Base-by-base conservation (phyloP, 2,888 invertebrate genomes). In the Nymphalis urticae region DNA sequence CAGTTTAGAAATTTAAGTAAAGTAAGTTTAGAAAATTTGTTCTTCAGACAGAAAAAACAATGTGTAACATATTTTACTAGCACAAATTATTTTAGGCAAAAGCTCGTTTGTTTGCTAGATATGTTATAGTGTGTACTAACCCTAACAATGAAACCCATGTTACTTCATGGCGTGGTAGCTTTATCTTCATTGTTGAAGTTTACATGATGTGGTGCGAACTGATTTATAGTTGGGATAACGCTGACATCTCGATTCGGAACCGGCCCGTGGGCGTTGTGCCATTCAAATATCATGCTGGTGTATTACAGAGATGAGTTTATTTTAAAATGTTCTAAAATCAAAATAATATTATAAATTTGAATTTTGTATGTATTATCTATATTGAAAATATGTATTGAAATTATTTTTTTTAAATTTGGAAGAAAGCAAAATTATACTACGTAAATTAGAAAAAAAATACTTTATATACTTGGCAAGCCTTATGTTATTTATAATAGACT, bases 201-300 rank as follows among this genome's bases (percentile, higher is more conserved):
- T 76, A 81, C 84, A 80, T 80, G 83, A 82, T 84, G 80, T 82
- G 79, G 80, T 81, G 82, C 83, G 83, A 84, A 80, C 75, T 83
- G 85, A 87, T 86, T 86, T 86, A 87, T 81, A 78, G 72, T 69
- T 71, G 69, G 82, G 85, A 85, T 84, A 83, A 80, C 81, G 80
- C 80, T 80, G 74, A 74, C 73, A 80, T 81, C 80, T 83, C 81
- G 82, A 82, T 82, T 79, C 75, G 72, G 68, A 70, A 69, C 70
- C 77, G 74, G 48, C 21, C 76, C 75, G 84, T 82, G 80, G 84
- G 83, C 79, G 84, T 76, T 70, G 24, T 32, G 32, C 63, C 51
- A 58, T 68, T 68, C 63, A 51, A 58, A 65, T 58, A 71, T 64
- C 48, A 53, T 64, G 69, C 58, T 51, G 48, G 8, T 62, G 48